These are phyloP conservation scores for Ophiodon elongatus DNA, from an alignment of 2,113 vertebrate genomes.

Conservation along the genomic window DNA sequence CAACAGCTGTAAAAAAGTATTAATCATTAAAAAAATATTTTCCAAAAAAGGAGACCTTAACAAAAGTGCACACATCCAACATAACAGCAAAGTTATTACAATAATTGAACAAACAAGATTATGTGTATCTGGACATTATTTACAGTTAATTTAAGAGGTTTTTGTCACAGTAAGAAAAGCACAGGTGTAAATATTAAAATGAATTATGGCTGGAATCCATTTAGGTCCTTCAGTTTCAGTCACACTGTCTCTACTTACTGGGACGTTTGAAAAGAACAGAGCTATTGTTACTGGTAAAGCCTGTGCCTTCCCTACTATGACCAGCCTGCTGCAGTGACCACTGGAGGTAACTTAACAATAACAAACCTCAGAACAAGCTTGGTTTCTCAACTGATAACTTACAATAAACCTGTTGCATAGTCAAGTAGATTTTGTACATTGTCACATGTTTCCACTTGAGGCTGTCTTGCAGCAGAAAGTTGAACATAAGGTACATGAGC, in stretches of 20 bases:
- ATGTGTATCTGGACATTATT: not conserved
- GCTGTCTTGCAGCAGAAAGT: not conserved
- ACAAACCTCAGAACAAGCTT: not conserved
- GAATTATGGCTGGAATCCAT: not conserved
- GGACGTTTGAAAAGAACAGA: not conserved
- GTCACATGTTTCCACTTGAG: not conserved
- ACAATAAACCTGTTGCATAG: not conserved
- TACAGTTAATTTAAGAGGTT: not conserved
- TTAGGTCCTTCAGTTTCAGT: not conserved
- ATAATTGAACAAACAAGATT: not conserved
- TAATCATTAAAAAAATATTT: constrained; percentile 19
- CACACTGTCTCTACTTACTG: not conserved
- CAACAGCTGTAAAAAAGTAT: constrained; percentile 18
- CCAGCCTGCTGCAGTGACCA: not conserved
- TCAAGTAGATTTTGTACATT: not conserved
- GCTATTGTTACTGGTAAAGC: not conserved
- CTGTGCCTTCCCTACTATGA: not conserved
- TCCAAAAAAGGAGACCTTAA: not conserved
- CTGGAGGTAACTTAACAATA: not conserved
- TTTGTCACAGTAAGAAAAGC: not conserved
- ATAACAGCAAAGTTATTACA: not conserved
- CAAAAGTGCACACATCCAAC: constrained; percentile 13
- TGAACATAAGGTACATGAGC: not conserved
- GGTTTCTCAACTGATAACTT: not conserved
- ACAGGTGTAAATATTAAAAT: not conserved